Evolutionary conservation across 2,113 vertebrate species (phyloP).

Genomic region (Grus americana): DNA sequence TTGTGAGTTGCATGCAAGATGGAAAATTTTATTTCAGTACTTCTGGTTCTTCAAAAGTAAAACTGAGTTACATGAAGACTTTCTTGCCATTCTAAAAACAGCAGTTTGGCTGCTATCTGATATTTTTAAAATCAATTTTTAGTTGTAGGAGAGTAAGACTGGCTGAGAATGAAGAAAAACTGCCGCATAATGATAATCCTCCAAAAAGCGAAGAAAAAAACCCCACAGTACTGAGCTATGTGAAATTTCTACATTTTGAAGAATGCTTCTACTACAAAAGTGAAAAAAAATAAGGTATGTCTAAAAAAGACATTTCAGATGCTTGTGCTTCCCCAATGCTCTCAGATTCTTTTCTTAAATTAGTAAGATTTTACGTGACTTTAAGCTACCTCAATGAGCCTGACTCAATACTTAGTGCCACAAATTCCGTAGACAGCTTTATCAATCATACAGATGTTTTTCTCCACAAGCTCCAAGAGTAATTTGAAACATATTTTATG

Average conservation of each 20-base stretch:
- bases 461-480: neutral
- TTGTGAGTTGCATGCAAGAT: neutral
- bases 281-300: neutral
- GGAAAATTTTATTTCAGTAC: neutral
- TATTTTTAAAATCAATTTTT: neutral
- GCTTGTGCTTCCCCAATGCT: accelerated
- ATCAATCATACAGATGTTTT: neutral
- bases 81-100: neutral
- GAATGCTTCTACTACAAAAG: neutral
- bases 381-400: neutral
- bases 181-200: neutral
- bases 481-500: neutral
- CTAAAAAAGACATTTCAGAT: neutral
- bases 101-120: neutral
- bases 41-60: neutral
- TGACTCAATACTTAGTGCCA: neutral
- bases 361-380: neutral
- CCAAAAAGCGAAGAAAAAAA: neutral
- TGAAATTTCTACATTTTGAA: neutral
- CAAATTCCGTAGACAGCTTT: neutral
- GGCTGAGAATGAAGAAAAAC: neutral
- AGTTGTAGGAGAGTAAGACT: neutral
- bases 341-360: neutral
- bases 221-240: accelerated
- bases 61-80: neutral